phyloP scores from a whole-genome alignment of 2,888 invertebrate genomes.

The Drosophila emarginata region DNA sequence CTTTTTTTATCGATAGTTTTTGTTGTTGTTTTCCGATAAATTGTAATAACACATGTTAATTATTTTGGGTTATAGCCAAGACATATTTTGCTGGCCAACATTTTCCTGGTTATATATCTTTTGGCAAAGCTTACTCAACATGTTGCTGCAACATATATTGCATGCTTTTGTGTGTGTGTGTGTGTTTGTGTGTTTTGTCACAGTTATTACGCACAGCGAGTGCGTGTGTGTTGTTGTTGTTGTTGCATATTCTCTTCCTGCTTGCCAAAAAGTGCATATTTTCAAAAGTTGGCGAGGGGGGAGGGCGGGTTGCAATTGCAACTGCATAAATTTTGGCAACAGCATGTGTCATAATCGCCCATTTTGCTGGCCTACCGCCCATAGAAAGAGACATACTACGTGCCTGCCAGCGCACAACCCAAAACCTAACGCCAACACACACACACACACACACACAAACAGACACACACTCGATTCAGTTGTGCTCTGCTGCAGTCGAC shows the following conservation, averaged over 20 bases:
- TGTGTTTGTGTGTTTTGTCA: constrained; percentile 19
- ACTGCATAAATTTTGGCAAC: constrained; percentile 56
- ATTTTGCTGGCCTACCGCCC: constrained; percentile 15
- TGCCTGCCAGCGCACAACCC: constrained; percentile 60
- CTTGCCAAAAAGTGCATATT: constrained; percentile 18
- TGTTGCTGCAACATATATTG: constrained; percentile 50
- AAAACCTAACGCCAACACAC: constrained; percentile 39
- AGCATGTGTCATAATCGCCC: constrained; percentile 57
- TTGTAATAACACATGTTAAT: constrained; percentile 5
- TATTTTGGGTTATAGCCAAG: not conserved
- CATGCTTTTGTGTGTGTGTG: not conserved
- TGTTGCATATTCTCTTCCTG: constrained; percentile 15
- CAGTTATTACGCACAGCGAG: constrained; percentile 33
- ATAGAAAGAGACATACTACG: constrained; percentile 38
- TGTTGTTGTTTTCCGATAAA: not conserved
- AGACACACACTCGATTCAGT: constrained; percentile 29
- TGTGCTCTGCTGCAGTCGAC: constrained; percentile 59
- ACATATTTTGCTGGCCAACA: not conserved
- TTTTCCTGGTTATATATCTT: constrained; percentile 13
- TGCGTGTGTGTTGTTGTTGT: not conserved
- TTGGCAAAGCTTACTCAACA: constrained; percentile 27
- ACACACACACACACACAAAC: constrained; percentile 45
- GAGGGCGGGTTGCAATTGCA: not conserved
- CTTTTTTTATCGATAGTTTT: not conserved
- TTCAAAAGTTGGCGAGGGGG: not conserved